Base-by-base conservation (phyloP, 2,888 invertebrate species). In the Aquatica leii region DNA sequence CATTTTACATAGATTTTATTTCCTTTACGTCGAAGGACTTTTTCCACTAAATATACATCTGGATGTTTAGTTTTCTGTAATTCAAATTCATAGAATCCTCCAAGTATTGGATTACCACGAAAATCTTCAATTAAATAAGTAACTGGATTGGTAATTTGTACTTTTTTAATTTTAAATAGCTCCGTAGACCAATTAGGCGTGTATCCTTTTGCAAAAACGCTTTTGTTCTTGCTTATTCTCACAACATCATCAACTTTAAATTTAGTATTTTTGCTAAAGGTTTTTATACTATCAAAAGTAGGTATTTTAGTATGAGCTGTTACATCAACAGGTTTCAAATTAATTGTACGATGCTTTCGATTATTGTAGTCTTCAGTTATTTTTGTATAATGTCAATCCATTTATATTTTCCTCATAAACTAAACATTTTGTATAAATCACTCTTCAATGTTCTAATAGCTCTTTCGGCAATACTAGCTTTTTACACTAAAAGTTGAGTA, bases 101-200 rank as follows among this genome's bases (percentile, higher is more conserved):
- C 70, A 6, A 14, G 31, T 0, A 73, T 67, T 0, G 12, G 2
- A 12, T 52, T 15, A n/a, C 6, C 62, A 50, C 69, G 61, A 63
- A 71, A 56, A 71, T 78, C 71, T 66, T 67, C 54, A 40, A 75
- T 50, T 48, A 69, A 56, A 68, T 76, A 72, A 62, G 71, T 67
- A 40, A 63, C 58, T 43, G 74, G 76, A 66, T 73, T 63, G 24
- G 73, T 74, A 48, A 67, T 35, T 66, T 74, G 62, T 56, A 78
- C 59, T 63, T 68, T 64, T 20, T 54, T 59, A 37, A 76, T 71
- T 59, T 69, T 68, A 65, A 77, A 76, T 50, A 76, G 65, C 68
- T 77, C 76, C 9, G 71, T 71, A n/a, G 74, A 71, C 75, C 76
- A 77, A 59, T 74, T 73, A 0, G 75, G 73, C 37, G 74, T 75